phyloP scores from a whole-genome alignment of 1,140 invertebrate genomes.

The Hylyphantes graminicola region DNA sequence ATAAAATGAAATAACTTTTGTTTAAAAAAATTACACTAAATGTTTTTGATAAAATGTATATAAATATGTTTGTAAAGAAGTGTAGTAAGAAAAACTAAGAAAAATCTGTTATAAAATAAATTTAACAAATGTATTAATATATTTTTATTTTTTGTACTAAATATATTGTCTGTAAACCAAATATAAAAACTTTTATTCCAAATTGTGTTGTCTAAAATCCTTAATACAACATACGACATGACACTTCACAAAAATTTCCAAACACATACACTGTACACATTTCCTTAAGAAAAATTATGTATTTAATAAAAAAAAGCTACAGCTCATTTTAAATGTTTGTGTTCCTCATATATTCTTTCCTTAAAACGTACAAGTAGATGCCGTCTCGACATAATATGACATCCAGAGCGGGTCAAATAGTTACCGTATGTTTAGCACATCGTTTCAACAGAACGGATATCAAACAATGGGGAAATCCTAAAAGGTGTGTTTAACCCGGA shows the following conservation, averaged over 20 bases:
- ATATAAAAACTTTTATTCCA: conserved; percentile 14
- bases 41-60: background rate
- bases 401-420: background rate
- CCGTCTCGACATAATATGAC: background rate
- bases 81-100: background rate
- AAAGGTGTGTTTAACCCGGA: conserved; percentile 15
- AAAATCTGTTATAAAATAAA: background rate
- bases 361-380: background rate
- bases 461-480: background rate
- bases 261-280: background rate
- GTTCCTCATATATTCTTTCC: background rate
- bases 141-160: conserved; percentile 1
- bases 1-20: too few relatives aligned
- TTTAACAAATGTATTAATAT: background rate
- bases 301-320: background rate
- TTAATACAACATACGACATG: background rate
- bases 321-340: background rate
- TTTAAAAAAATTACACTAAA: background rate
- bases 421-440: background rate
- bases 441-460: background rate
- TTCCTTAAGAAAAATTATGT: background rate
- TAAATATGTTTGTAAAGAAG: background rate
- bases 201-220: conserved; percentile 25
- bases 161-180: background rate
- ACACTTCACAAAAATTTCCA: background rate